Evolutionary conservation across 1,140 invertebrate genomes (phyloP).

Genomic region (Bursaphelenchus mucronatus): DNA sequence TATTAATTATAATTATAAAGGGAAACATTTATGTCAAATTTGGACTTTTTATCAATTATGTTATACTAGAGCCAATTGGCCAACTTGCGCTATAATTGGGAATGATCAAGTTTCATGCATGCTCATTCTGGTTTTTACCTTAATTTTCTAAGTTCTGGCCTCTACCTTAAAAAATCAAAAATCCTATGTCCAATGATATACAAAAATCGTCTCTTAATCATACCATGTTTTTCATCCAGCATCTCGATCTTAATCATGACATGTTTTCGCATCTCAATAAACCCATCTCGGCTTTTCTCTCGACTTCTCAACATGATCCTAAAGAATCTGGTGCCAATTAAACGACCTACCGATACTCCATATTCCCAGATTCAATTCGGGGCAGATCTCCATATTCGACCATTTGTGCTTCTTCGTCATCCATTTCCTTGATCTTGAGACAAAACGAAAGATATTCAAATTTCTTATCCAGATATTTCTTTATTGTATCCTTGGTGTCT

Average conservation of each 20-base stretch:
- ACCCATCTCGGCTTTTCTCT: conserved; percentile 81
- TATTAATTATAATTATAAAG: too few species aligned
- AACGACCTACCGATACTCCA: conserved; percentile 78
- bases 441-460: conserved; percentile 74
- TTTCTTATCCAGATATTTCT: conserved; percentile 44
- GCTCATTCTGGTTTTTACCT: too few species aligned
- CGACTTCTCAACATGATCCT: conserved; percentile 80
- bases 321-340: conserved; percentile 10
- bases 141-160: too few species aligned
- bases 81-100: too few species aligned
- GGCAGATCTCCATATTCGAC: conserved; percentile 82
- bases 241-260: conserved; percentile 93
- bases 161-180: too few species aligned
- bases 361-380: conserved; percentile 94
- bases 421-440: conserved; percentile 88
- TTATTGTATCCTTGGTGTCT: conserved; percentile 35
- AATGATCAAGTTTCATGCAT: too few species aligned
- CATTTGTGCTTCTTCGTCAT: conserved; percentile 93
- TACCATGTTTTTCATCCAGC: conserved; percentile 86
- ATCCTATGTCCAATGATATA: too few species aligned
- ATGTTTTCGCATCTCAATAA: conserved; percentile 85
- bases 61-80: too few species aligned
- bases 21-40: too few species aligned
- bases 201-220: too few species aligned
- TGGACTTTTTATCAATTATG: too few species aligned